Base-by-base conservation (phyloP, 2,797 vertebrate genomes). In the Prunella strophiata region DNA sequence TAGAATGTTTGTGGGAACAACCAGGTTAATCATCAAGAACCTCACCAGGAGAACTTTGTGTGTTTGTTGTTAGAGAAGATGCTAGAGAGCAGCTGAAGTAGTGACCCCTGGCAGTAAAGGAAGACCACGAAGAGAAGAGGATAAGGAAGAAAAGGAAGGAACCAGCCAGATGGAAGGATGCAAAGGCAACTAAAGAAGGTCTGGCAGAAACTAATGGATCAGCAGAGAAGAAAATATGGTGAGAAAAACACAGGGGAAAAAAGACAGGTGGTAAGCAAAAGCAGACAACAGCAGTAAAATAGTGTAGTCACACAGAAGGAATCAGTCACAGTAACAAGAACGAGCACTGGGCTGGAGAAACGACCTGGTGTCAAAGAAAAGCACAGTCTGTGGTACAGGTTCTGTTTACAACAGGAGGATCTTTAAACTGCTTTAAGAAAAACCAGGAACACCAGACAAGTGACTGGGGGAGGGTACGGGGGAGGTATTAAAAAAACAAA, bases 321-420 rank as follows among this genome's bases (percentile, higher is more conserved):
- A 22, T 25, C 59, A 38, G 30, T 38, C 8, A 2, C 52, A 87
- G 21, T 20, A 48, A 70, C n/a, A 3, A 61, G 18, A 12, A 62
- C 30, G 11, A 87, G 19, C 11, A 29, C 6, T 11, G 38, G 10
- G 22, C 17, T 67, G 17, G 23, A 88, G 55, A 88, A 86, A 83
- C 22, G 3, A 58, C 22, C 18, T 2, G 4, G 40, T 70, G 29
- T 12, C 17, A 15, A 52, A 25, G 52, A 48, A 79, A 81, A 78
- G 16, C 26, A 43, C 16, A 34, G 23, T 7, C 47, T 0, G 0
- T 2, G 3, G 27, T 23, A 61, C 12, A 61, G 11, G 16, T 74
- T 73, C 81, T 71, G 8, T 63, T 80, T 40, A 70, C 15, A 85
- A 7, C 16, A 30, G 15, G 7, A 67, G 9, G 26, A 74, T 42